Conservation (phyloP, 1,140 invertebrate species). For the Colletes latitarsis region DNA sequence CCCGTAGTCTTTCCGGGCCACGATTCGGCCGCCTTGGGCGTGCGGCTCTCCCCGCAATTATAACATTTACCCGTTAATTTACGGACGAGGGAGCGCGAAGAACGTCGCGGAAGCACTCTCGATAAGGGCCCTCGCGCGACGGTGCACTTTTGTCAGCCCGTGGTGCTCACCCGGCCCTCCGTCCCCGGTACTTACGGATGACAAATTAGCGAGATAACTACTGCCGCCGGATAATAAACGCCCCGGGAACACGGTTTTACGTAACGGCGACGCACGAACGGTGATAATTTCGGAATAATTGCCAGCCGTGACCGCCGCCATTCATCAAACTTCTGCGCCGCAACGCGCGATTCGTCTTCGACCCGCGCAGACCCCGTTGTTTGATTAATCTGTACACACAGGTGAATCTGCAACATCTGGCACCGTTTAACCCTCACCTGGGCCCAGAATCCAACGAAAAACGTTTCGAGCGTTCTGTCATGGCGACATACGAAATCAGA, state of each 20-base stretch:
- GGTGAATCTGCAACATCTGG: too few species aligned
- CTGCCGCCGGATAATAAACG: conserved; percentile 61
- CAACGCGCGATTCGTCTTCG: too few species aligned
- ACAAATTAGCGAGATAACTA: conserved; percentile 66
- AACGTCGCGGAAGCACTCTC: conserved; percentile 35
- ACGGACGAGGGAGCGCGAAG: conserved; percentile 29
- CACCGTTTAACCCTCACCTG: too few species aligned
- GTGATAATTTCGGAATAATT: conserved; percentile 56
- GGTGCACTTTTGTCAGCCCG: conserved; percentile 51
- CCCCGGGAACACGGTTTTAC: conserved; percentile 31
- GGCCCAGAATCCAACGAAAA: too few species aligned
- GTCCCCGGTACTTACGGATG: conserved; percentile 53
- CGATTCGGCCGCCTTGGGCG: background rate
- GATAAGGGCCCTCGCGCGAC: conserved; percentile 45
- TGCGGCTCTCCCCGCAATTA: conserved; percentile 31
- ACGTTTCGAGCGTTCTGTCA: too few species aligned
- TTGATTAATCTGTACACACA: too few species aligned
- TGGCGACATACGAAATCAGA: too few species aligned
- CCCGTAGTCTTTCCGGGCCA: conserved; percentile 11
- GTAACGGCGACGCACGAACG: conserved; percentile 40
- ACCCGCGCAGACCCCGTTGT: too few species aligned
- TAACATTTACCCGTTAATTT: conserved; percentile 42
- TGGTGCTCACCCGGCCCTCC: conserved; percentile 19
- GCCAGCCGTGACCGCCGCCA: too few species aligned
- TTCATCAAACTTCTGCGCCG: too few species aligned